These are phyloP conservation scores for Scaptomyza cyrtandrae DNA, from an alignment of 2,888 invertebrate species.

Conservation along the genomic window DNA sequence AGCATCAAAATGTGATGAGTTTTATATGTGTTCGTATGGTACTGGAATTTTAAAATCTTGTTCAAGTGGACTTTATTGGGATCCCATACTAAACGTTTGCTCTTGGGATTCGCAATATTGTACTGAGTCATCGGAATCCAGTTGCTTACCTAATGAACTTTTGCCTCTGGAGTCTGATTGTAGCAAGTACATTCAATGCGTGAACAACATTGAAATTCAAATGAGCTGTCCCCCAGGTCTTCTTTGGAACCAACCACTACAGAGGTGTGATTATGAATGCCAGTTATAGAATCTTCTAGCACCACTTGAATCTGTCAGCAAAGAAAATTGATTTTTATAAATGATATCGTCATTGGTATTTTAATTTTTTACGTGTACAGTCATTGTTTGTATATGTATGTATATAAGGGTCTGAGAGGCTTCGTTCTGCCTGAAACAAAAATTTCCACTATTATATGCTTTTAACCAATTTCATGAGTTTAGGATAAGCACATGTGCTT, in stretches of 20 bases:
- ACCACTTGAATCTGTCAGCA: background rate
- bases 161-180: constrained; percentile 3
- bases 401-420: too few relatives aligned
- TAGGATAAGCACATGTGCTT: too few relatives aligned
- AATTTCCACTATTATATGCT: too few relatives aligned
- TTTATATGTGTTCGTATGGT: background rate
- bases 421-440: too few relatives aligned
- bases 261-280: constrained; percentile 14
- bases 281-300: background rate
- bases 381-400: too few relatives aligned
- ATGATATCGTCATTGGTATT: too few relatives aligned
- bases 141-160: background rate
- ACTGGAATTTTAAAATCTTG: background rate
- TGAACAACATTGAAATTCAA: background rate
- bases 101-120: constrained; percentile 2
- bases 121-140: background rate
- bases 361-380: too few relatives aligned
- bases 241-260: constrained; percentile 12
- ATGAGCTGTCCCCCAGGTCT: constrained; percentile 5
- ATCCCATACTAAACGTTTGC: constrained; percentile 1
- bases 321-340: background rate
- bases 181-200: constrained; percentile 8
- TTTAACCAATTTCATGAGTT: too few relatives aligned
- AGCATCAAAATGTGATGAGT: constrained; percentile 7
- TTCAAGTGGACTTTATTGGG: constrained; percentile 7